Conservation (phyloP, 2,888 invertebrate genomes). For the Perdita meconis region DNA sequence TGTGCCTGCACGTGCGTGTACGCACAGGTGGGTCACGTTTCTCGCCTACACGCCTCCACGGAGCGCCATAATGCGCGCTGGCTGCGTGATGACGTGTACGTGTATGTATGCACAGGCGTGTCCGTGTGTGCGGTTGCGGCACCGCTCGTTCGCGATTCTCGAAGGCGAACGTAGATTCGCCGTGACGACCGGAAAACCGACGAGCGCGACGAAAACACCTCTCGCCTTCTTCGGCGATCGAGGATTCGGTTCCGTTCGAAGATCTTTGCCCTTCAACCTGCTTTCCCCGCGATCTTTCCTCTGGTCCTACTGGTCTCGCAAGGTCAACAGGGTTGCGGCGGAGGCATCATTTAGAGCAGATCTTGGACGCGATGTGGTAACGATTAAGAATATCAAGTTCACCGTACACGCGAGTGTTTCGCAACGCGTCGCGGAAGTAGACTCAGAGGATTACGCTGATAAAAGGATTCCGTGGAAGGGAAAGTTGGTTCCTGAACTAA, state of each 20-base stretch:
- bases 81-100: neutral
- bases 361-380: neutral
- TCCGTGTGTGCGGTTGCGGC: too few relatives aligned
- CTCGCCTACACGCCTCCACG: constrained; percentile 37
- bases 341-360: neutral
- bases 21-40: constrained; percentile 70
- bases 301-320: too few relatives aligned
- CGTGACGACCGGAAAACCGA: constrained; percentile 39
- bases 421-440: too few relatives aligned
- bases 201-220: constrained; percentile 4
- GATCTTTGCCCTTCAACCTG: constrained; percentile 13
- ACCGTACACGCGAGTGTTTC: too few relatives aligned
- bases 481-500: too few relatives aligned
- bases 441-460: too few relatives aligned
- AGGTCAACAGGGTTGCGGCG: too few relatives aligned
- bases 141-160: constrained; percentile 16
- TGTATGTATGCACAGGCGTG: neutral
- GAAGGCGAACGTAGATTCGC: constrained; percentile 51
- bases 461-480: too few relatives aligned
- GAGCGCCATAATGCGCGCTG: constrained; percentile 24
- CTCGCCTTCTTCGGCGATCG: neutral
- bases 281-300: neutral
- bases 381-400: too few relatives aligned
- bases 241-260: constrained; percentile 10
- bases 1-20: constrained; percentile 55